These are phyloP conservation scores for Drosophila bifasciata DNA, from an alignment of 1,140 invertebrate species.

Conservation along the genomic window DNA sequence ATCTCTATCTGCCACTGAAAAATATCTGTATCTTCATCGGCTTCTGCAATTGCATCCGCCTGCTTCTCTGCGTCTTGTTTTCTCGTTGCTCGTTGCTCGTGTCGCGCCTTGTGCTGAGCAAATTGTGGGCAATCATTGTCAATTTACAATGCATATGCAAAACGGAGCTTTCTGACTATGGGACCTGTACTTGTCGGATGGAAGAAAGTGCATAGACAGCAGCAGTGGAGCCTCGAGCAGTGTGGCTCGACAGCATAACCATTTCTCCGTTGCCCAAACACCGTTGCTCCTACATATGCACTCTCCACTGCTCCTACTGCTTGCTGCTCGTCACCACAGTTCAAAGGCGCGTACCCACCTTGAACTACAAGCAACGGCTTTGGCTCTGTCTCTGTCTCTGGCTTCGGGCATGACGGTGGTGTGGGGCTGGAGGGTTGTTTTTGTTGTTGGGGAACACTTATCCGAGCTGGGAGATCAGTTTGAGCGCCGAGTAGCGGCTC, in stretches of 20 bases:
- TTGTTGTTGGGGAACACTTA: conserved; percentile 45
- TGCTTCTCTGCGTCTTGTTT: conserved; percentile 19
- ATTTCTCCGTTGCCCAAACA: not conserved
- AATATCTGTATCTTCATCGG: conserved; percentile 26
- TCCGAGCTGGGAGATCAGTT: conserved; percentile 65
- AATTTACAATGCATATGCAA: conserved; percentile 74
- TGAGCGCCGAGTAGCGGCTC: conserved; percentile 15
- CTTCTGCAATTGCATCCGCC: conserved; percentile 40
- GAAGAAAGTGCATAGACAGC: conserved; percentile 38
- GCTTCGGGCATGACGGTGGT: conserved; percentile 5
- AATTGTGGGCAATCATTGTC: conserved; percentile 82
- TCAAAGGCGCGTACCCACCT: conserved; percentile 48
- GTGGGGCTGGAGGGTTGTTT: conserved; percentile 1
- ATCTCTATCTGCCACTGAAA: conserved; percentile 24
- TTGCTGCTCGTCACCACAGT: conserved; percentile 23
- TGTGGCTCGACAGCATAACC: conserved; percentile 10
- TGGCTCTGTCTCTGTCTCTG: conserved; percentile 1
- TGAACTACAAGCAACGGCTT: conserved; percentile 58
- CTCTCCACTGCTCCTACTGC: conserved; percentile 42
- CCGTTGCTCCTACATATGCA: conserved; percentile 5
- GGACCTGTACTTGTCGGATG: conserved; percentile 38
- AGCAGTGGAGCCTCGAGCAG: conserved; percentile 41
- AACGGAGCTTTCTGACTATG: conserved; percentile 36
- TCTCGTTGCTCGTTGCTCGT: conserved; percentile 25
- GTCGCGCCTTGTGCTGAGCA: conserved; percentile 60